Conservation (phyloP, 2,888 invertebrate species). For the Xylocampa areola region DNA sequence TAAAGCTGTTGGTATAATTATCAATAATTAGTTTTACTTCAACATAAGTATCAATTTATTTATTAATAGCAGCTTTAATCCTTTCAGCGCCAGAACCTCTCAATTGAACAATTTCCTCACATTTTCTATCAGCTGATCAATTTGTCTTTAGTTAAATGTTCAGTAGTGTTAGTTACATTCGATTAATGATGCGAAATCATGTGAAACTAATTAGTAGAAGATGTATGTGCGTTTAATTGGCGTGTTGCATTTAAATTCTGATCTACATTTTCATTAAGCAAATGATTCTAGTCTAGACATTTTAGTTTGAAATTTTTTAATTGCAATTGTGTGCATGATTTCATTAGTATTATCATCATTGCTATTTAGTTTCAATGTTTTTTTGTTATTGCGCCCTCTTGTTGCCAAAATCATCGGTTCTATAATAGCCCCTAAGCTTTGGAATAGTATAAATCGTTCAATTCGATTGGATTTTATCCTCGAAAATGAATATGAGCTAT, state of each 20-base stretch:
- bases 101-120: constrained; percentile 4
- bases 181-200: constrained; percentile 21
- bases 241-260: constrained; percentile 36
- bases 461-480: constrained; percentile 36
- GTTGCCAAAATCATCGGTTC: constrained; percentile 1
- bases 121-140: background rate
- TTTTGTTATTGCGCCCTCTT: background rate
- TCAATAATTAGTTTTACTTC: too few relatives aligned
- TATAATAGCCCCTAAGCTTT: constrained; percentile 13
- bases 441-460: constrained; percentile 15
- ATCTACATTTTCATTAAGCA: constrained; percentile 5
- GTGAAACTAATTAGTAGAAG: constrained; percentile 29
- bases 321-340: constrained; percentile 15
- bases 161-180: constrained; percentile 29
- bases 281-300: constrained; percentile 14
- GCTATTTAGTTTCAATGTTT: constrained; percentile 11
- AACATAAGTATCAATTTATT: constrained; percentile 4
- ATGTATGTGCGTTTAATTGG: constrained; percentile 30
- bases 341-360: constrained; percentile 9
- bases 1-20: too few relatives aligned
- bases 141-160: constrained; percentile 18
- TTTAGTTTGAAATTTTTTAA: constrained; percentile 25
- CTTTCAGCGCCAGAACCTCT: background rate
- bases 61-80: constrained; percentile 3
- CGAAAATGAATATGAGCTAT: constrained; percentile 1